phyloP scores from a whole-genome alignment of 2,797 vertebrate species.

The Acomys russatus region DNA sequence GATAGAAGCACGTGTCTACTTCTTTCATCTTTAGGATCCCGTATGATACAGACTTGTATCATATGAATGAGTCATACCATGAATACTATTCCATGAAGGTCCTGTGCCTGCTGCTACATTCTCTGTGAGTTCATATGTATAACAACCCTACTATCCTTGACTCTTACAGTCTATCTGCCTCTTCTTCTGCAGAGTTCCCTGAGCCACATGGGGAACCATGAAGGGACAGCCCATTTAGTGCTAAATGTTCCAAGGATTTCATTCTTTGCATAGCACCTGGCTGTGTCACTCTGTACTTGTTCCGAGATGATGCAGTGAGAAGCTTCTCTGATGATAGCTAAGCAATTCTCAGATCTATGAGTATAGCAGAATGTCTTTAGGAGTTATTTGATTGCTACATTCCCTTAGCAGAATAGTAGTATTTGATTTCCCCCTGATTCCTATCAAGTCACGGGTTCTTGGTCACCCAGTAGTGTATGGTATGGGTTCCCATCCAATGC shows the following conservation, averaged over 20 bases:
- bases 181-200: not conserved
- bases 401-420: not conserved
- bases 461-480: not conserved
- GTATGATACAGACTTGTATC: not conserved
- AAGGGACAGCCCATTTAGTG: not conserved
- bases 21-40: not conserved
- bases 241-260: not conserved
- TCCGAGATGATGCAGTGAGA: not conserved
- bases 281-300: not conserved
- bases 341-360: not conserved
- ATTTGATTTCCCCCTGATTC: not conserved
- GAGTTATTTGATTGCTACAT: not conserved
- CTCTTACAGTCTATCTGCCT: not conserved
- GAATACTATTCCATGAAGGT: not conserved
- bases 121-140: not conserved
- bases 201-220: not conserved
- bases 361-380: not conserved
- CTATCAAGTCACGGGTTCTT: not conserved
- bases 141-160: not conserved
- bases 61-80: too few relatives aligned
- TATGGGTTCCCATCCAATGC: not conserved
- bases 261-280: not conserved
- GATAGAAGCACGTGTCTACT: not conserved
- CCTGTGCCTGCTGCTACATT: not conserved
- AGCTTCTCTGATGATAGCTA: not conserved